Conservation (phyloP, 2,797 vertebrate genomes). For the Microchirus variegatus region DNA sequence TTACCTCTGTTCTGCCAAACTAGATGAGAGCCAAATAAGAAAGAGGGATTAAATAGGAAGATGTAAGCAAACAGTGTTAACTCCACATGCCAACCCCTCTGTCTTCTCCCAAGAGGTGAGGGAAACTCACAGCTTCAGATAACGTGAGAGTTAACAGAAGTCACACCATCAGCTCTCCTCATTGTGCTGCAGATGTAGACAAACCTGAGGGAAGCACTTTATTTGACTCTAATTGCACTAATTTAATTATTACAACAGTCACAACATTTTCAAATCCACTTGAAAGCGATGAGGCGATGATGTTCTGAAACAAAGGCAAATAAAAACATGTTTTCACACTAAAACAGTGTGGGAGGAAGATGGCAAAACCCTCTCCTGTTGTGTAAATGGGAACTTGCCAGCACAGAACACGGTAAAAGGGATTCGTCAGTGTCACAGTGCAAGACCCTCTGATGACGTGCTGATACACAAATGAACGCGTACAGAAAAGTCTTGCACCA, state of each 20-base stretch:
- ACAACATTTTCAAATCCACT: slow-evolving; percentile 13
- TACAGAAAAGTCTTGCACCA: slow-evolving; percentile 2
- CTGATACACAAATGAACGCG: slow-evolving; percentile 58
- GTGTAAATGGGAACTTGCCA: slow-evolving; percentile 1
- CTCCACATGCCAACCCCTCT: background rate
- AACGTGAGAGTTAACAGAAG: slow-evolving; percentile 48
- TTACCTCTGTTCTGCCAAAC: slow-evolving; percentile 96
- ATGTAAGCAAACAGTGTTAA: slow-evolving; percentile 23
- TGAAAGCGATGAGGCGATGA: slow-evolving; percentile 2
- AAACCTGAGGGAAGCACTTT: slow-evolving; percentile 40
- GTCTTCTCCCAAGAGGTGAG: slow-evolving; percentile 16
- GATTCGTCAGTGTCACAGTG: slow-evolving; percentile 34
- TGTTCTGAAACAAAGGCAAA: background rate
- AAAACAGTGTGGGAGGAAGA: slow-evolving; percentile 24
- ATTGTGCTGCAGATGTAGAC: slow-evolving; percentile 15
- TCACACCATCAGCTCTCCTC: slow-evolving; percentile 30
- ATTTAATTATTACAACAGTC: slow-evolving; percentile 47
- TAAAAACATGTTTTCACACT: slow-evolving; percentile 14
- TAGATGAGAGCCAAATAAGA: slow-evolving; percentile 64
- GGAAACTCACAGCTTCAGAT: slow-evolving; percentile 40
- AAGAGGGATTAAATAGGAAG: background rate
- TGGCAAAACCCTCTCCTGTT: slow-evolving; percentile 11
- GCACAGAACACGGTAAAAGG: slow-evolving; percentile 5
- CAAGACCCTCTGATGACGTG: slow-evolving; percentile 39
- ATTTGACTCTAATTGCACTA: slow-evolving; percentile 40